Percentiles rank a stretch among this genome's conserved stretches.
Evolutionary conservation across 2,888 invertebrate genomes (phyloP).

Genomic region (Eurytoma californica): DNA sequence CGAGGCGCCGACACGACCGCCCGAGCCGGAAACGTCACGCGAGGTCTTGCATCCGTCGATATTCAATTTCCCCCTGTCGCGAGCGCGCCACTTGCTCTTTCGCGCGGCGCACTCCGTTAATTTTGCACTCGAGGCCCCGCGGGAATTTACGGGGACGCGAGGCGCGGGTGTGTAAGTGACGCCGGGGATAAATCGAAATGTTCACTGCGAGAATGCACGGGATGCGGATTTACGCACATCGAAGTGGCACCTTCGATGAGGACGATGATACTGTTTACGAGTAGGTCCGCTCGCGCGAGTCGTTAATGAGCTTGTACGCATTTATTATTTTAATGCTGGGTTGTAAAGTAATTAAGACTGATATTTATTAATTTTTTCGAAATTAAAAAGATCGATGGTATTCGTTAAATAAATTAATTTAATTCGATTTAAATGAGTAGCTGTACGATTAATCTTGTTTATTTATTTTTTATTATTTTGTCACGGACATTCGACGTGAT

Average conservation of each 20-base stretch:
- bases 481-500: too few species aligned
- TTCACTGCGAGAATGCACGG: neutral
- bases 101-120: neutral
- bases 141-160: neutral
- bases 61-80: conserved; percentile 69
- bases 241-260: too few species aligned
- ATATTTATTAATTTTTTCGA: too few species aligned
- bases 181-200: conserved; percentile 8
- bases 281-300: neutral
- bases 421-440: neutral
- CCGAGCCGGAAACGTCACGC: conserved; percentile 43
- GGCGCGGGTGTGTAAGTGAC: neutral
- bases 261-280: conserved; percentile 3
- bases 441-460: neutral
- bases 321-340: conserved; percentile 16
- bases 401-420: neutral
- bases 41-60: conserved; percentile 63
- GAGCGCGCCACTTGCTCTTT: conserved; percentile 56
- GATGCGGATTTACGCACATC: too few species aligned
- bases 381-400: neutral
- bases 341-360: neutral
- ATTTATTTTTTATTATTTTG: neutral
- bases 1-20: conserved; percentile 3
- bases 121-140: neutral
- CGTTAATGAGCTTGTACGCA: neutral